Conservation (phyloP, 2,888 invertebrate genomes). For the Nomada hirtipes region DNA sequence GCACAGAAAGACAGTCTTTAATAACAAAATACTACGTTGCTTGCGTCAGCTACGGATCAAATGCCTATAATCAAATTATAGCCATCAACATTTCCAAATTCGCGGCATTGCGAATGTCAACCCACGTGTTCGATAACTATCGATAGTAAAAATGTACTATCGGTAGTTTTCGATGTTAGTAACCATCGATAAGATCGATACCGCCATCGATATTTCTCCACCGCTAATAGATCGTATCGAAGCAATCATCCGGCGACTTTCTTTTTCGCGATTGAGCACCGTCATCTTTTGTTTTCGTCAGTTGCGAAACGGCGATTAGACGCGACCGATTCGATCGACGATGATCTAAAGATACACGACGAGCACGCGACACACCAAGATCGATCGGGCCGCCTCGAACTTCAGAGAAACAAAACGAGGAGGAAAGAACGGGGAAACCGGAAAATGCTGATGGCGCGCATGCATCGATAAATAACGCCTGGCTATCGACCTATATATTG, state of each 20-base stretch:
- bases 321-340: not conserved
- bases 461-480: constrained; percentile 36
- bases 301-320: not conserved
- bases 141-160: too few species aligned
- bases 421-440: not conserved
- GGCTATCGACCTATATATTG: constrained; percentile 20
- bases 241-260: not conserved
- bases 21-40: too few species aligned
- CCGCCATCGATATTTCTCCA: too few species aligned
- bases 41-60: too few species aligned
- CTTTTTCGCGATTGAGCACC: not conserved
- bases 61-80: too few species aligned
- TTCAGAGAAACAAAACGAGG: not conserved
- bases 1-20: too few species aligned
- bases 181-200: too few species aligned
- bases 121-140: too few species aligned
- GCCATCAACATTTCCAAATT: too few species aligned
- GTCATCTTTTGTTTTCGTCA: not conserved
- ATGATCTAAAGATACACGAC: not conserved
- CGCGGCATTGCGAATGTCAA: too few species aligned
- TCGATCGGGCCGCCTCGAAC: too few species aligned
- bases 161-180: too few species aligned
- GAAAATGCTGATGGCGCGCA: not conserved
- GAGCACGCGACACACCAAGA: not conserved
- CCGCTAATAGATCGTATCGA: constrained; percentile 32